Evolutionary conservation across 2,113 vertebrate genomes (phyloP).

Genomic region (Mobula hypostoma): DNA sequence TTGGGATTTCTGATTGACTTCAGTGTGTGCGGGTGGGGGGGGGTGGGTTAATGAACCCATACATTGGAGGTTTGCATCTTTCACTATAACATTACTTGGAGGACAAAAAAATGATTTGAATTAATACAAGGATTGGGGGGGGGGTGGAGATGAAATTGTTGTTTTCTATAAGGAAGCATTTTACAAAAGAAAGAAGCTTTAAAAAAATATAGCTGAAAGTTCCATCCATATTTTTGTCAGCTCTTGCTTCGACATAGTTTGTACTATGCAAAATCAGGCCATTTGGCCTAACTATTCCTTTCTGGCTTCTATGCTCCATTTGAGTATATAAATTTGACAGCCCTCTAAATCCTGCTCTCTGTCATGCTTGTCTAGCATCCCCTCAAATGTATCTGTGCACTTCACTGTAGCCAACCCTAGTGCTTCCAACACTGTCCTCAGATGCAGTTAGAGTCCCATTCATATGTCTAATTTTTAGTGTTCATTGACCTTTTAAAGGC

Average conservation of each 20-base stretch:
- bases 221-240: background rate
- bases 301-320: too few relatives aligned
- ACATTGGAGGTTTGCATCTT: conserved; percentile 37
- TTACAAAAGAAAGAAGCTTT: background rate
- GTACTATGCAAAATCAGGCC: too few relatives aligned
- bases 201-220: background rate
- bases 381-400: too few relatives aligned
- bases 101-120: background rate
- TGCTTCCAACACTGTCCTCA: background rate
- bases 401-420: too few relatives aligned
- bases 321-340: too few relatives aligned
- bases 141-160: too few relatives aligned
- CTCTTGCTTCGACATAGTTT: background rate
- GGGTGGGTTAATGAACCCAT: background rate
- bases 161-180: background rate
- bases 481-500: background rate
- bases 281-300: too few relatives aligned
- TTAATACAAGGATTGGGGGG: background rate
- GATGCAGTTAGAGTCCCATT: background rate
- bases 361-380: too few relatives aligned
- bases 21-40: background rate
- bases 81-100: conserved; percentile 48
- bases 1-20: conserved; percentile 6
- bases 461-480: background rate
- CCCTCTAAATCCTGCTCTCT: too few relatives aligned